A percentile compares a stretch with the other conserved stretches of the same genome.
These are phyloP conservation scores for Euzetes globulus DNA, from an alignment of 2,888 invertebrate genomes.

Conservation along the genomic window DNA sequence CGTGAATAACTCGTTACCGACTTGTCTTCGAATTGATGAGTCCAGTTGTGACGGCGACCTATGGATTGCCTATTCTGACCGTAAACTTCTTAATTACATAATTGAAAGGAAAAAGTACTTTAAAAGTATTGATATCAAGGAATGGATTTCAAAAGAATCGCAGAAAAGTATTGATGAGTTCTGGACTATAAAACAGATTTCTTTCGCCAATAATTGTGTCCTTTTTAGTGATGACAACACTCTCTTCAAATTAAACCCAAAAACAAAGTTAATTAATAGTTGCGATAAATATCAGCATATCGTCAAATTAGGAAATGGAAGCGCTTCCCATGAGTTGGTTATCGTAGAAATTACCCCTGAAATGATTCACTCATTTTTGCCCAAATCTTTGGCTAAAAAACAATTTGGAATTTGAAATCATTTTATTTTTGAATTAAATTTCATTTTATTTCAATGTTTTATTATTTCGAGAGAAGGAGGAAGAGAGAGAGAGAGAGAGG, in stretches of 20 bases:
- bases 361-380: constrained; percentile 14
- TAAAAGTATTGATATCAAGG: background rate
- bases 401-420: constrained; percentile 29
- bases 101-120: background rate
- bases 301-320: constrained; percentile 8
- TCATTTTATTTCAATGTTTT: too few relatives aligned
- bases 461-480: too few relatives aligned
- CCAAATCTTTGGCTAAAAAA: constrained; percentile 26
- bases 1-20: background rate
- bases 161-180: constrained; percentile 18
- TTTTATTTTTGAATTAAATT: too few relatives aligned
- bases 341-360: constrained; percentile 29
- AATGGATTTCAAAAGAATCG: constrained; percentile 3
- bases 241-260: constrained; percentile 3
- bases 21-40: background rate
- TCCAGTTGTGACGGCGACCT: background rate
- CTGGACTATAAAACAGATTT: constrained; percentile 28
- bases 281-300: constrained; percentile 32
- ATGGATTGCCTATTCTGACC: constrained; percentile 30
- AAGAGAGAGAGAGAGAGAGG: too few relatives aligned
- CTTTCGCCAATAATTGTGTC: constrained; percentile 13
- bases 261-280: constrained; percentile 9
- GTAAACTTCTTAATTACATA: constrained; percentile 18
- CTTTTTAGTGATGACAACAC: constrained; percentile 23
- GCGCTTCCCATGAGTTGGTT: constrained; percentile 15